Percentiles rank a stretch among this genome's conserved stretches.
phyloP scores from a whole-genome alignment of 2,797 vertebrate genomes.

The Acrossocheilus wenchowensis region DNA sequence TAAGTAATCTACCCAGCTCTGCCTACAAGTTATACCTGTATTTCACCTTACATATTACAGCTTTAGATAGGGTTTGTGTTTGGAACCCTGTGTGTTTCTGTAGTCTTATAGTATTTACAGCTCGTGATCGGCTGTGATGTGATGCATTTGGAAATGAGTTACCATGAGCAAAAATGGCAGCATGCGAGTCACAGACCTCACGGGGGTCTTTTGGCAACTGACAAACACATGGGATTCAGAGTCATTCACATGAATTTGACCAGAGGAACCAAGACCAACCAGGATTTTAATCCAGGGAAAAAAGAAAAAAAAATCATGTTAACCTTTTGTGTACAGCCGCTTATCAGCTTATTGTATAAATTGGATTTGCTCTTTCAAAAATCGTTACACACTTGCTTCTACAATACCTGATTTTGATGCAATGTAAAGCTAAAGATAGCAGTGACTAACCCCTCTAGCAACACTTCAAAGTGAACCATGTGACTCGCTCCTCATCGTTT shows the following conservation, averaged over 20 bases:
- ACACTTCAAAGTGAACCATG: constrained; percentile 13
- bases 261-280: background rate
- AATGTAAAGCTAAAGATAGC: constrained; percentile 5
- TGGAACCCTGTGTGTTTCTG: background rate
- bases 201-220: background rate
- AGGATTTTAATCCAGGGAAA: background rate
- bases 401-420: background rate
- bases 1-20: too few species aligned
- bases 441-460: constrained; percentile 21
- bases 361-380: background rate
- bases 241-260: background rate
- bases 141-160: background rate
- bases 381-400: background rate
- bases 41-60: background rate
- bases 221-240: background rate
- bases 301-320: background rate
- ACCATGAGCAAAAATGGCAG: background rate
- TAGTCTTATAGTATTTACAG: background rate
- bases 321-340: background rate
- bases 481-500: constrained; percentile 14
- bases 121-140: background rate
- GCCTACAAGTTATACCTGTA: background rate
- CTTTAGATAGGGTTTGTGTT: background rate
- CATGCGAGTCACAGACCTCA: background rate
- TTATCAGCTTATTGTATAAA: background rate